These are phyloP conservation scores for Clarias laeviceps DNA, from an alignment of 2,797 vertebrate species.

Conservation along the genomic window DNA sequence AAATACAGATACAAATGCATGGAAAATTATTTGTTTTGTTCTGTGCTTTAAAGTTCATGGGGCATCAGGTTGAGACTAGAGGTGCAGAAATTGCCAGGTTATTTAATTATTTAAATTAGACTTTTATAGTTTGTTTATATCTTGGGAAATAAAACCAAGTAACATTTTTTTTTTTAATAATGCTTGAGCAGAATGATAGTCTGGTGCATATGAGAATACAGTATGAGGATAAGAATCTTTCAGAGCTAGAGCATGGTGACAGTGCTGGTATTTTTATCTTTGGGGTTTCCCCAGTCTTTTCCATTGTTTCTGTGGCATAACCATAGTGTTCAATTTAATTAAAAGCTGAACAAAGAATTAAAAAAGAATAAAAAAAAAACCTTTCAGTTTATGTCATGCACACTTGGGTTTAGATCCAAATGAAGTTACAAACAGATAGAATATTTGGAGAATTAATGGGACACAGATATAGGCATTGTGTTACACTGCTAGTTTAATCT, in stretches of 20 bases:
- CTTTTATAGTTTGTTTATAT: background rate
- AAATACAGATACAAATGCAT: background rate
- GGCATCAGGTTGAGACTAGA: background rate
- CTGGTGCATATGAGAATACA: background rate
- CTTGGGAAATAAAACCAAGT: background rate
- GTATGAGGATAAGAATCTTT: background rate
- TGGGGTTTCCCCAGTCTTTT: background rate
- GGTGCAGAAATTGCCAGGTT: background rate
- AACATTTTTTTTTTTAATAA: background rate
- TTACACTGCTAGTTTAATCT: background rate
- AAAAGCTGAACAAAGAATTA: background rate
- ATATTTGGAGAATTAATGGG: background rate
- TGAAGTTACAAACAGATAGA: background rate
- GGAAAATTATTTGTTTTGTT: background rate
- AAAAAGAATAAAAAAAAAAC: background rate
- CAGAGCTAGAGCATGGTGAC: background rate
- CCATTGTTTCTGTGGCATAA: background rate
- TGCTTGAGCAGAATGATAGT: background rate
- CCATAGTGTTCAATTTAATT: background rate
- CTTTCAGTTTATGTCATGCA: background rate
- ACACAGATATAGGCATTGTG: background rate
- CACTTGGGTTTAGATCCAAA: background rate
- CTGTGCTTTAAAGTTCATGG: background rate
- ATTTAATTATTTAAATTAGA: background rate
- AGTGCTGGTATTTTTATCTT: background rate